phyloP scores from a whole-genome alignment of 2,888 invertebrate genomes.

The Sarcophaga carnaria region DNA sequence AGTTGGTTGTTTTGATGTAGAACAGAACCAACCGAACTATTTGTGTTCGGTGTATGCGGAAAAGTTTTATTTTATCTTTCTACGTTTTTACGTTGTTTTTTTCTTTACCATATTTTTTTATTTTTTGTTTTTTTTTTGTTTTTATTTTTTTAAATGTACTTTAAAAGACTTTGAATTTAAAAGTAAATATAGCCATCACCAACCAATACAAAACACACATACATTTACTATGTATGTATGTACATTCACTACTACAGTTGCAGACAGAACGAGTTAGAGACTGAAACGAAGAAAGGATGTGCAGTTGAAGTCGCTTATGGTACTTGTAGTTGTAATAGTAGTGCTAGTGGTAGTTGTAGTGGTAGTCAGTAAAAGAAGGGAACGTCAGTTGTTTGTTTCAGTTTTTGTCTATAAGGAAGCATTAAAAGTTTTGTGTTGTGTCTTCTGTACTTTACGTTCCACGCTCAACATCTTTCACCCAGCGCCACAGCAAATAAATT shows the following conservation, averaged over 20 bases:
- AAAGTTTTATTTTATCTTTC: constrained; percentile 42
- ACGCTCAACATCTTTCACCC: constrained; percentile 54
- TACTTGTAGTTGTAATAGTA: neutral
- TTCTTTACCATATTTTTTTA: too few relatives aligned
- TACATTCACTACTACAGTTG: too few relatives aligned
- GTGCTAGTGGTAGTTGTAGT: neutral
- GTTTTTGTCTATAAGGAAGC: constrained; percentile 57
- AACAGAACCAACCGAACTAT: constrained; percentile 53
- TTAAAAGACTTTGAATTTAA: constrained; percentile 66
- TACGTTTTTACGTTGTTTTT: neutral
- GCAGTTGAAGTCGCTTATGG: neutral
- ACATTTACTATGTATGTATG: neutral
- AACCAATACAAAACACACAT: constrained; percentile 11
- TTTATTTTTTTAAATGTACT: constrained; percentile 58
- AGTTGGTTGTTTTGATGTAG: constrained; percentile 24
- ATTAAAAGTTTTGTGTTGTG: constrained; percentile 65
- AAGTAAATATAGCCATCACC: constrained; percentile 61
- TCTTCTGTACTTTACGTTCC: constrained; percentile 47
- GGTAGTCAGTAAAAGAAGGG: constrained; percentile 9
- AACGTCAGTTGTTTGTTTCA: constrained; percentile 25
- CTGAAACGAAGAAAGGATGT: neutral
- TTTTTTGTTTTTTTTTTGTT: neutral
- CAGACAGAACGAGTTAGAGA: neutral
- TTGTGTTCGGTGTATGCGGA: constrained; percentile 53
- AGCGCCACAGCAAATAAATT: constrained; percentile 57